A percentile compares a stretch with the other conserved stretches of the same genome.
phyloP scores from a whole-genome alignment of 92 coral and sea anemone species.

The Phenganax marumi region DNA sequence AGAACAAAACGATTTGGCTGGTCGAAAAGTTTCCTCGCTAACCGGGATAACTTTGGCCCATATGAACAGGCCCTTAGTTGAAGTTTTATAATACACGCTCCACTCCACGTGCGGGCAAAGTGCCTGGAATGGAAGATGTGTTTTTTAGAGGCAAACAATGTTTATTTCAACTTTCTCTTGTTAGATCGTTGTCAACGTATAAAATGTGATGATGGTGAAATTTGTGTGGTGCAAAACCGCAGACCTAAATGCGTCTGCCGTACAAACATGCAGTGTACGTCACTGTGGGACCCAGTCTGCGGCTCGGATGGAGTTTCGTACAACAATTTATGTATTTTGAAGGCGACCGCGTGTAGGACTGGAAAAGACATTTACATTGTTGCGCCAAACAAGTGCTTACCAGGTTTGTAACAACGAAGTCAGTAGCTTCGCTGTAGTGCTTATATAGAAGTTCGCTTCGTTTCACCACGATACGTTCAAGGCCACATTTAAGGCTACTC shows the following conservation, averaged over 20 bases:
- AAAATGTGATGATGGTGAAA: slow-evolving; percentile 61
- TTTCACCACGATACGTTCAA: background rate
- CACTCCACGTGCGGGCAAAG: too few relatives aligned
- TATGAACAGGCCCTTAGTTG: too few relatives aligned
- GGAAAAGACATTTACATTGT: slow-evolving; percentile 40
- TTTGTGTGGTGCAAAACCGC: slow-evolving; percentile 50
- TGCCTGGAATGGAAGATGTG: too few relatives aligned
- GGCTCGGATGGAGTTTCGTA: slow-evolving; percentile 75
- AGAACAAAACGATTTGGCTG: too few relatives aligned
- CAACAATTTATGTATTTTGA: slow-evolving; percentile 80
- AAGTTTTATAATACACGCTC: too few relatives aligned
- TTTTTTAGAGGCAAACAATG: too few relatives aligned
- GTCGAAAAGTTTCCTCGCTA: too few relatives aligned
- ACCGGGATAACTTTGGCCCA: too few relatives aligned
- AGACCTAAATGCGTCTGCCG: slow-evolving; percentile 73
- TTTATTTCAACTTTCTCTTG: background rate
- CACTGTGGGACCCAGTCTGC: slow-evolving; percentile 67
- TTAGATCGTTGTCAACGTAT: slow-evolving; percentile 61
- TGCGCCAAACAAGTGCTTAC: slow-evolving; percentile 57
- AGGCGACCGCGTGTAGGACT: slow-evolving; percentile 76
- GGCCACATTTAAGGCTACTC: background rate
- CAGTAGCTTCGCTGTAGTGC: too few relatives aligned
- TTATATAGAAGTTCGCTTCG: background rate
- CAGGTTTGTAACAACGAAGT: slow-evolving; percentile 57
- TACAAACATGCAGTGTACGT: slow-evolving; percentile 63